Evolutionary conservation across 2,797 vertebrate species (phyloP), one percentile per base, ranked within the genome.

Genomic region (Hypotaenidia philippensis): DNA sequence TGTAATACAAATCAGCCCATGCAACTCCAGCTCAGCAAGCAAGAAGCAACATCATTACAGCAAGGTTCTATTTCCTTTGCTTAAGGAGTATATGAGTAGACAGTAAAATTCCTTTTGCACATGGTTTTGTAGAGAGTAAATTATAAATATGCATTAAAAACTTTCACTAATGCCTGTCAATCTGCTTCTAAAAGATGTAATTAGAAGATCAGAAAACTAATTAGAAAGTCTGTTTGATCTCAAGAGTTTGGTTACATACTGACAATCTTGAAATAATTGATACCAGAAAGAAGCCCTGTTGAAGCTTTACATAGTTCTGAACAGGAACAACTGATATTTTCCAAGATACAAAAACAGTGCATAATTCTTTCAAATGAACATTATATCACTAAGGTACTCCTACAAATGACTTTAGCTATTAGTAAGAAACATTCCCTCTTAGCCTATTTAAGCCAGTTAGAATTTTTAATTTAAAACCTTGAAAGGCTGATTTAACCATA

Each of bases 201-300:
- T 96, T 96, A 95, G 56, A 87, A 91, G 87, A 96, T 94, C 83
- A 96, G 63, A 94, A 80, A 77, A 52, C 66, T 89, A 91, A 93
- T 95, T 94, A 90, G 83, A 80, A 94, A 94, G 53, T 83, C 93
- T 79, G 66, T 95, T 93, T 93, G 85, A 90, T 93, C 91, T 94
- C 83, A 68, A 90, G 60, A 87, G 63, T 96, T 92, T 94, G 68
- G 79, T 64, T 96, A 94, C 55, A 56, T 85, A 61, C 53, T 41
- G 34, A 71, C 84, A 82, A 93, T 94, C 80, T 69, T 95, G 72
- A 96, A 96, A 95, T 75, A 72, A 92, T 77, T 91, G 66, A 47
- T 90, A 96, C 87, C 88, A 95, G 90, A 88, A 97, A 89, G 77
- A 74, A 94, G 64, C 94, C 88, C 49, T 21, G 45, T 68, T 94